Evolutionary conservation across 2,113 vertebrate genomes (phyloP).

Genomic region (Sclerurus mexicanus): DNA sequence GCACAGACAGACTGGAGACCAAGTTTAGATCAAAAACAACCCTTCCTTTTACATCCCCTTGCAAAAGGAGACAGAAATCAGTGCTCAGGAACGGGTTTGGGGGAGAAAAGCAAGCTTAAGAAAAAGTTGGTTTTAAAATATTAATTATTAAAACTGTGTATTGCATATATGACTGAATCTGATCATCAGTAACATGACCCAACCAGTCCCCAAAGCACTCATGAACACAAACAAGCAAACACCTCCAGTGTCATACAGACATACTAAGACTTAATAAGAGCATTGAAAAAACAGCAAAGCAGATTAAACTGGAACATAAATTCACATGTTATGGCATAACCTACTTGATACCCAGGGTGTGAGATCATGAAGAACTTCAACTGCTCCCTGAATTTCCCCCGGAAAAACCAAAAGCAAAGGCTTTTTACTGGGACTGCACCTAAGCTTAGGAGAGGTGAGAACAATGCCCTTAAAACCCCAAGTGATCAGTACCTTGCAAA

Average conservation of each 20-base stretch:
- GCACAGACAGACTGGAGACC: background rate
- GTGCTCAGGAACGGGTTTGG: background rate
- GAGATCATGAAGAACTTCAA: background rate
- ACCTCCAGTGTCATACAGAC: rapidly evolving
- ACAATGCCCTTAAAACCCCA: rapidly evolving
- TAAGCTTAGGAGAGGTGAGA: background rate
- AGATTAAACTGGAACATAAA: background rate
- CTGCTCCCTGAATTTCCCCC: background rate
- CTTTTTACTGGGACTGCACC: background rate
- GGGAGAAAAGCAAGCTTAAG: background rate
- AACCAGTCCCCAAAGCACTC: background rate
- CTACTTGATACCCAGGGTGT: background rate
- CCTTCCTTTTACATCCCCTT: background rate
- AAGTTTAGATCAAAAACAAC: background rate
- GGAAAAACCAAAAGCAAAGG: background rate
- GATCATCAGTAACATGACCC: background rate
- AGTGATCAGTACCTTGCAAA: background rate
- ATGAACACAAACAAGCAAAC: background rate
- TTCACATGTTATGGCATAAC: rapidly evolving
- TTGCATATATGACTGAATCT: background rate
- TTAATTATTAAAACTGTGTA: background rate
- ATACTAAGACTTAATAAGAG: background rate
- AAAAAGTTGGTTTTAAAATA: background rate
- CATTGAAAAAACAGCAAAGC: background rate
- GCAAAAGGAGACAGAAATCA: background rate